Evolutionary conservation across 37 sponge, comb jelly and placozoan species (phyloP).

Genomic region (Trichoplax adhaerens): DNA sequence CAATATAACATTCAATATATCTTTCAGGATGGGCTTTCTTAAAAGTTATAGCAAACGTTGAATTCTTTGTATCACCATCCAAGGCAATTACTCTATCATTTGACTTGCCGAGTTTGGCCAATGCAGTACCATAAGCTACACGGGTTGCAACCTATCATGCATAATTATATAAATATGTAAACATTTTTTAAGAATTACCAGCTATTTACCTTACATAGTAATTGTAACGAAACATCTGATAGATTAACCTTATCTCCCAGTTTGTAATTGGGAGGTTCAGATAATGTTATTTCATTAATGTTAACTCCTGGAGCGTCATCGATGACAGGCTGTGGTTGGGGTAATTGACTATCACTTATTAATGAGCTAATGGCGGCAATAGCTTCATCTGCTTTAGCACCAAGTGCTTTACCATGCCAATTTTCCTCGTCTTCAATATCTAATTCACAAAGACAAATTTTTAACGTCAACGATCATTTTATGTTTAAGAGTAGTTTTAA

Average conservation of each 20-base stretch:
- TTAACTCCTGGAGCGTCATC: slow-evolving; percentile 68
- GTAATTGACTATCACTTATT: slow-evolving; percentile 43
- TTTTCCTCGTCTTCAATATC: slow-evolving; percentile 51
- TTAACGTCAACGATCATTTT: too few species aligned
- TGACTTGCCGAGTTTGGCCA: slow-evolving; percentile 75
- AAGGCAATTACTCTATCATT: slow-evolving; percentile 43
- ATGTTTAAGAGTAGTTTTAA: too few species aligned
- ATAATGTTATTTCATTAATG: slow-evolving; percentile 32
- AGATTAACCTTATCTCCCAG: slow-evolving; percentile 54
- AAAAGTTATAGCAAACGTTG: slow-evolving; percentile 91
- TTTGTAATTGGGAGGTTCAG: slow-evolving; percentile 69
- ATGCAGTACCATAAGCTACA: slow-evolving; percentile 74
- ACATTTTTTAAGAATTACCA: neutral
- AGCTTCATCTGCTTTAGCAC: slow-evolving; percentile 30
- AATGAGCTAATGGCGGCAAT: slow-evolving; percentile 37
- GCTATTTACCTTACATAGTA: neutral
- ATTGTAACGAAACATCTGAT: neutral
- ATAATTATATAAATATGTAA: neutral
- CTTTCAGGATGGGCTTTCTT: slow-evolving; percentile 76
- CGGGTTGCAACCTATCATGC: slow-evolving; percentile 58
- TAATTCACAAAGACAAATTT: neutral
- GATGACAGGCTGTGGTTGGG: slow-evolving; percentile 23
- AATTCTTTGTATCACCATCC: slow-evolving; percentile 99
- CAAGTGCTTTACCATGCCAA: slow-evolving; percentile 74
- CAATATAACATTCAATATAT: slow-evolving; percentile 94